Base-by-base conservation (phyloP, 2,888 invertebrate species). In the Lepeophtheirus nordmannii region DNA sequence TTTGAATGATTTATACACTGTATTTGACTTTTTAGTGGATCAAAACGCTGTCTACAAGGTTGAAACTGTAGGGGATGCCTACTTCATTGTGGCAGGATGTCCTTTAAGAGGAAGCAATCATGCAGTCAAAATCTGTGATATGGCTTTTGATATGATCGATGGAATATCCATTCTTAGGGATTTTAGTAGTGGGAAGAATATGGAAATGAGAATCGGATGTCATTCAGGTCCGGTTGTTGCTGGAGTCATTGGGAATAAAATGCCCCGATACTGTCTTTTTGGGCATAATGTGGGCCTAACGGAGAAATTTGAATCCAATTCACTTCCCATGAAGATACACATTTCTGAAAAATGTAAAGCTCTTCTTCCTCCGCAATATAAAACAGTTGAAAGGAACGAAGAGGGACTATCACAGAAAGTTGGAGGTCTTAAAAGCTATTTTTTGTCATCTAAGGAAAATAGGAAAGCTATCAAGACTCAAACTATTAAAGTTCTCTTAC, bases 41-140 rank as follows among this genome's bases (percentile, higher is more conserved):
- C 80, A 86, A 70, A 93, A 96, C 77, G 81, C 85, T 60, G 93
- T 94, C 10, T 96, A 94, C 74, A 97, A 96, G 83, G 96, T 94
- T 68, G 39, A 63, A 30, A 63, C 63, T 8, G 53, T 63, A 70
- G 94, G 96, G 0, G 96, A 97, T 74, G 96, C 96, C 0, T 97
- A 96, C 75, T 94, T 97, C 94, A 91, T 94, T 0, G 96, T 94
- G 0, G 88, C 91, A 0, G 96, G 96, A 0, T 93, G 93, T 0
- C 94, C 94, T 0, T 87, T 88, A 71, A 86, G 87, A 72, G 89
- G 90, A 73, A 81, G 81, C 64, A 87, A 89, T 73, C 96, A 97
- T 74, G 92, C 93, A 0, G 87, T 90, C 74, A 83, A 87, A 72
- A 88, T 91, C 9, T 91, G 90, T 74, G 87, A 91, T 74, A 94